phyloP scores from a whole-genome alignment of 2,888 invertebrate species.

The Chironomus riparius region DNA sequence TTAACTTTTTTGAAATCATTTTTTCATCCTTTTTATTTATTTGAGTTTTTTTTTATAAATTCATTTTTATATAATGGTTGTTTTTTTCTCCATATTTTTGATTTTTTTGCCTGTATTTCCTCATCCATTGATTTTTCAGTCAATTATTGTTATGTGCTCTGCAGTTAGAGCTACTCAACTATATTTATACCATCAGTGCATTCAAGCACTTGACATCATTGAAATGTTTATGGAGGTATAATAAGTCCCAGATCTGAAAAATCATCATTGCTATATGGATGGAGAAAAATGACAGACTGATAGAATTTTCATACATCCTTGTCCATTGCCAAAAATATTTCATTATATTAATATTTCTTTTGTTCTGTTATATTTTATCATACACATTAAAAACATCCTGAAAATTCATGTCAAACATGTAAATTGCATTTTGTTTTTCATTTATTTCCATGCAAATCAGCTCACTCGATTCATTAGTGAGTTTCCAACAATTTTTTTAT shows the following conservation, averaged over 20 bases:
- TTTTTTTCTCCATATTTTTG: no score
- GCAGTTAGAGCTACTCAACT: no score
- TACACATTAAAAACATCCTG: background rate
- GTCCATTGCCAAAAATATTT: background rate
- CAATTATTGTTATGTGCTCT: no score
- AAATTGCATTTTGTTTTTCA: background rate
- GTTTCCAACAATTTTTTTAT: background rate
- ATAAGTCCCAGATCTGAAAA: background rate
- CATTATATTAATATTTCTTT: background rate
- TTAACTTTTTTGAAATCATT: no score
- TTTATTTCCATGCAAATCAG: background rate
- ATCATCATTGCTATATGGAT: background rate
- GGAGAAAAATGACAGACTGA: background rate
- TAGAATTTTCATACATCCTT: background rate
- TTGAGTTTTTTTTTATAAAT: no score
- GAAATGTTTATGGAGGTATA: no score
- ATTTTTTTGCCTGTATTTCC: no score
- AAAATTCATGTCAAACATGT: background rate
- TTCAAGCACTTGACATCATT: no score
- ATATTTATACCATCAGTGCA: no score
- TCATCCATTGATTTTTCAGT: no score
- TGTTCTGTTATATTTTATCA: background rate
- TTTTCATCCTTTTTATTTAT: no score
- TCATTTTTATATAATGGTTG: no score
- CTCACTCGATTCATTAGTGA: background rate